A percentile compares a stretch with the other conserved stretches of the same genome.
These are phyloP conservation scores for Cherax quadricarinatus DNA, from an alignment of 1,140 invertebrate species.

Conservation along the genomic window DNA sequence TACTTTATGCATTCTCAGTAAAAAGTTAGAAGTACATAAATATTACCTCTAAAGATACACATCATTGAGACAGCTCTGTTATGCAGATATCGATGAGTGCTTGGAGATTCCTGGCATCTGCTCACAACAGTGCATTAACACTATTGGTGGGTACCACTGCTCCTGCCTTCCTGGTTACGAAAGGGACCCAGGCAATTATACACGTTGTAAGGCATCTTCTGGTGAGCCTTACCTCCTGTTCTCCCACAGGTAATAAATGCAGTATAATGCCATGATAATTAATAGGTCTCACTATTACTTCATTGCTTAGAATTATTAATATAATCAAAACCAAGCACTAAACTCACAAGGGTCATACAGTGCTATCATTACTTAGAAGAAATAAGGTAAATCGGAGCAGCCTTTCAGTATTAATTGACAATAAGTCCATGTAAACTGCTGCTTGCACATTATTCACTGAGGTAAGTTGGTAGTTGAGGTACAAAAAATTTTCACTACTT, in stretches of 20 bases:
- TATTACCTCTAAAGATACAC: not conserved
- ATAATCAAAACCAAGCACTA: too few species aligned
- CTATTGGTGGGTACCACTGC: conserved; percentile 87
- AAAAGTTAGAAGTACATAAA: not conserved
- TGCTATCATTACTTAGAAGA: not conserved
- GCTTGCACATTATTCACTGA: too few species aligned
- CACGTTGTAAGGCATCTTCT: conserved; percentile 79
- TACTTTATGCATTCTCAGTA: not conserved
- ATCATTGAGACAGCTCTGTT: not conserved
- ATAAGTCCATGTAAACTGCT: too few species aligned
- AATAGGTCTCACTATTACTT: not conserved
- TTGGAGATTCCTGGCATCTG: conserved; percentile 84
- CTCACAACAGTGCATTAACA: conserved; percentile 90
- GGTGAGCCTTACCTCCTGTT: conserved; percentile 85
- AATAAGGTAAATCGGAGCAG: too few species aligned
- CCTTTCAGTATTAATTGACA: too few species aligned
- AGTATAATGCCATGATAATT: not conserved
- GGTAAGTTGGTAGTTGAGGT: too few species aligned
- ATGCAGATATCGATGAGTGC: conserved; percentile 89
- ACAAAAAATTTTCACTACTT: too few species aligned
- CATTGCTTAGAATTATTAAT: not conserved
- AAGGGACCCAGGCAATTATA: conserved; percentile 82
- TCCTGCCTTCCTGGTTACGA: conserved; percentile 87
- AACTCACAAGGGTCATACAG: too few species aligned
- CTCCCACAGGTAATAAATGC: conserved; percentile 26